Percentiles rank a stretch among this genome's conserved stretches.
phyloP scores from a whole-genome alignment of 2,797 vertebrate genomes.

The Distichodus sexfasciatus region DNA sequence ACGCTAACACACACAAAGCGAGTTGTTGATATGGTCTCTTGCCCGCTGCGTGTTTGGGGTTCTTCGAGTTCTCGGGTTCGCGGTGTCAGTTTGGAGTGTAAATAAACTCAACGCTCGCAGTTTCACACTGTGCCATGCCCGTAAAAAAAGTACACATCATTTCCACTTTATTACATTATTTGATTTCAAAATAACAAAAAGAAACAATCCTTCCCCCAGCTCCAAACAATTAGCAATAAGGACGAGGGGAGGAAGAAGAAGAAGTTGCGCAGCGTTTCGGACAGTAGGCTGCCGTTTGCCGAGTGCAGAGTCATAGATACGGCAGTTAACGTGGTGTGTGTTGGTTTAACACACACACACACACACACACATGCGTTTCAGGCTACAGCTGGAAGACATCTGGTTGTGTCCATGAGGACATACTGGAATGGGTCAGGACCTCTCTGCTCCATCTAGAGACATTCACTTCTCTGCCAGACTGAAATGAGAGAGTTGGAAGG shows the following conservation, averaged over 20 bases:
- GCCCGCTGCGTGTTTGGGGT: slow-evolving; percentile 19
- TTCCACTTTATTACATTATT: not conserved
- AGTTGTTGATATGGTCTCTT: slow-evolving; percentile 35
- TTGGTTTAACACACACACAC: slow-evolving; percentile 24
- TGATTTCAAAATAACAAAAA: slow-evolving; percentile 13
- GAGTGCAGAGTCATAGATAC: not conserved
- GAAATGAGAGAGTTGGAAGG: slow-evolving; percentile 14
- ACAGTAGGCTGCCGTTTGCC: not conserved
- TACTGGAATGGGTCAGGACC: slow-evolving; percentile 35
- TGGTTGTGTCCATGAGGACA: slow-evolving; percentile 51
- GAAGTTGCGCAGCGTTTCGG: not conserved
- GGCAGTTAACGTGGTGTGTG: not conserved
- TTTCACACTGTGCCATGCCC: not conserved
- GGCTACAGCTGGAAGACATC: slow-evolving; percentile 55
- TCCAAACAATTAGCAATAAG: not conserved
- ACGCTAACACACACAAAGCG: slow-evolving; percentile 17
- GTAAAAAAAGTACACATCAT: not conserved
- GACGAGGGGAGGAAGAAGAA: not conserved
- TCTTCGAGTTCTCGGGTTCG: slow-evolving; percentile 38
- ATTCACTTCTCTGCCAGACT: slow-evolving; percentile 27
- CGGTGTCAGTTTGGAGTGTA: slow-evolving; percentile 38
- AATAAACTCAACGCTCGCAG: slow-evolving; percentile 30
- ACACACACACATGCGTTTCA: no score
- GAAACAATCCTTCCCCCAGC: not conserved
- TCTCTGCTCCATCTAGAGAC: slow-evolving; percentile 25